Base-by-base conservation (phyloP, 2,888 invertebrate species). In the Hartigia nigra region DNA sequence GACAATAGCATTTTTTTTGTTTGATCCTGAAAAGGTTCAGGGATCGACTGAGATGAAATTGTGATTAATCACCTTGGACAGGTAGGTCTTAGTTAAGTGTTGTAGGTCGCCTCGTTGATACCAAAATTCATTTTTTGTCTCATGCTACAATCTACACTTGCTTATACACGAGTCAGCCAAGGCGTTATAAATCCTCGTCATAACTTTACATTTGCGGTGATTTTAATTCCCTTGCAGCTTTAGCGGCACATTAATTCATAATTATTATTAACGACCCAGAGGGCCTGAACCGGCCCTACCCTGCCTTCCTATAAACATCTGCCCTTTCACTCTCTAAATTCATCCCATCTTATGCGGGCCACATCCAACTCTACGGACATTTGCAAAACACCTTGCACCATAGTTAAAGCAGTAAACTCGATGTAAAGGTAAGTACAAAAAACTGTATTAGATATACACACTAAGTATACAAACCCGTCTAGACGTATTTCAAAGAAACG, bases 231-330 rank as follows among this genome's bases (percentile, higher is more conserved):
- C 86, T 77, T 79, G 84, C 80, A 87, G 88, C 84, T 88, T 88
- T 88, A 86, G 84, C 83, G 84, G 86, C 83, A 86, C 86, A 87
- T 89, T 90, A 89, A 90, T 90, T 88, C 87, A 86, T 90, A 89
- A 91, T 91, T 90, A 90, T 90, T 91, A 90, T 91, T 91, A 91
- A 90, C 88, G 90, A 89, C 88, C 83, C 82, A 81, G 82, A 82
- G 85, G 81, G 81, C 78, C 75, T 34, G 36, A n/a, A 36, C 37
- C 34, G 31, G 55, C 23, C 55, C 80, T 77, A 35, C 77, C 31
- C 70, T 55, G n/a, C 69, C 77, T 70, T 78, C 76, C 23, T 14
- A 55, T 55, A 55, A 55, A 5, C 55, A 23, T 23, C 23, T 23
- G 23, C 55, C 55, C 55, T 55, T 55, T 55, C 55, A 55, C 55